Conservation (phyloP, 2,113 vertebrate genomes). For the Phainopepla nitens region DNA sequence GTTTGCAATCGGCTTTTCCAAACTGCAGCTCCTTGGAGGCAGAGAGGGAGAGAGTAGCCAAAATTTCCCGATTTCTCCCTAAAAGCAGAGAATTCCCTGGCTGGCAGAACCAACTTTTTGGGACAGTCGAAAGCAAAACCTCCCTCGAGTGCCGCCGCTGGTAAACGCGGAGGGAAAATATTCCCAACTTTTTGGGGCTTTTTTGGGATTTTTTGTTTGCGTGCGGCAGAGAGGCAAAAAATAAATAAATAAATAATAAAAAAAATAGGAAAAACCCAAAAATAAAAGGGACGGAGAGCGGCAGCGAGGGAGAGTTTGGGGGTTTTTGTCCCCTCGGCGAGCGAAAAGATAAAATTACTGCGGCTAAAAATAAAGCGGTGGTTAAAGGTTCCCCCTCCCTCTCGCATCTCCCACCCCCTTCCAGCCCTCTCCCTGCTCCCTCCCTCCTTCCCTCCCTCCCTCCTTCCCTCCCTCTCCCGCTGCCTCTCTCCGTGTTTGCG, state of each 20-base stretch:
- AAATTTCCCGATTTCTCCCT: neutral
- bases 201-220: neutral
- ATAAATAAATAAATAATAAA: too few species aligned
- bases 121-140: neutral
- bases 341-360: constrained; percentile 75
- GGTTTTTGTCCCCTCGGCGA: neutral
- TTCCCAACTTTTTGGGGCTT: neutral
- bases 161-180: neutral
- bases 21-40: neutral
- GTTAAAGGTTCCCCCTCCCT: constrained; percentile 13
- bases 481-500: constrained; percentile 44
- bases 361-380: constrained; percentile 85
- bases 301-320: neutral
- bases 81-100: neutral
- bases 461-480: neutral
- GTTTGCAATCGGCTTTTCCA: neutral
- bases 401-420: constrained; percentile 32
- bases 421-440: too few species aligned
- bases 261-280: neutral
- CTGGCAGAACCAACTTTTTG: neutral
- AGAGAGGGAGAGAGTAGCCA: neutral
- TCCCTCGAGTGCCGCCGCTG: neutral
- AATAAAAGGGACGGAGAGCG: neutral
- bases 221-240: neutral
- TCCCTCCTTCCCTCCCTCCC: neutral